These are phyloP conservation scores for Crotalus helleri DNA, from an alignment of 2,113 vertebrate genomes.

Conservation along the genomic window DNA sequence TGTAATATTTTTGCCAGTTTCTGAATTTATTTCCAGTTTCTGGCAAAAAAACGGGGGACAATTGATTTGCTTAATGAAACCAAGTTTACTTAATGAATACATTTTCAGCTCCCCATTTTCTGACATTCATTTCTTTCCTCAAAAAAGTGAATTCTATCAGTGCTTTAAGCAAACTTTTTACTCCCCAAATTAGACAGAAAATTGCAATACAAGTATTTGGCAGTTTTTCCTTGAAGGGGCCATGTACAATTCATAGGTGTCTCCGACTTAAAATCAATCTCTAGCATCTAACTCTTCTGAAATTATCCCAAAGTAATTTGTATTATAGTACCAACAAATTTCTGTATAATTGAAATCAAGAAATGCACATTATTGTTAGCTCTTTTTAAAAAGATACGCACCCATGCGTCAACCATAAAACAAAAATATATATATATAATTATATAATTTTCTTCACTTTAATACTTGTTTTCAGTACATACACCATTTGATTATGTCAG, in stretches of 20 bases:
- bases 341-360: background rate
- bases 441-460: background rate
- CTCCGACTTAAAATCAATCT: background rate
- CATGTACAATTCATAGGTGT: background rate
- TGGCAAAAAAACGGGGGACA: background rate
- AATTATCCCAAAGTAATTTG: background rate
- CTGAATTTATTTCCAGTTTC: background rate
- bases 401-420: background rate
- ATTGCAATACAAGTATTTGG: background rate
- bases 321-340: background rate
- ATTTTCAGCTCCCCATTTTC: background rate
- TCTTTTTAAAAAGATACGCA: background rate
- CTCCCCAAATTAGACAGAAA: background rate
- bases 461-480: background rate
- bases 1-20: background rate
- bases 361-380: background rate
- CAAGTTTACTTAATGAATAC: background rate
- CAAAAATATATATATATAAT: background rate
- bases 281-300: background rate
- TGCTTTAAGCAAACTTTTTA: background rate
- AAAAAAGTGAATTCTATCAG: background rate
- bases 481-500: background rate
- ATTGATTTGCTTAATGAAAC: background rate
- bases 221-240: background rate
- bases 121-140: background rate